Conservation (phyloP, 2,113 vertebrate genomes). For the Notothenia rossii region DNA sequence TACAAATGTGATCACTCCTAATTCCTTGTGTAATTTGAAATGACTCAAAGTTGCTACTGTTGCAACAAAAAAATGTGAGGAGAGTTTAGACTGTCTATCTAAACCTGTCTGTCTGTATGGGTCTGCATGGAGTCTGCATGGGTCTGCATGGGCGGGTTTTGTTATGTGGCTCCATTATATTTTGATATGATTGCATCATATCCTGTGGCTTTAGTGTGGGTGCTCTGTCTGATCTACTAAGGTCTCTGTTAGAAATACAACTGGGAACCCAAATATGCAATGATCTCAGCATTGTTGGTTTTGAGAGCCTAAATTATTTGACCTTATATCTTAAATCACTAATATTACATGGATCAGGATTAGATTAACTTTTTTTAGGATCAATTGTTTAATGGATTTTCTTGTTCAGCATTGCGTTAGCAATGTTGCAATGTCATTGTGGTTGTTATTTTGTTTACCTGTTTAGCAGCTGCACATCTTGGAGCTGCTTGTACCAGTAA, state of each 20-base stretch:
- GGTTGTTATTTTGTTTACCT: constrained; percentile 69
- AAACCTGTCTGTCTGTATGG: constrained; percentile 7
- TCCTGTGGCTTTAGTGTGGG: constrained; percentile 5
- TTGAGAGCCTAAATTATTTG: background rate
- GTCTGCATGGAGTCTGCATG: constrained; percentile 4
- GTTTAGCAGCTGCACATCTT: constrained; percentile 53
- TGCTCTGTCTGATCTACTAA: constrained; percentile 13
- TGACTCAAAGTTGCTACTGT: constrained; percentile 43
- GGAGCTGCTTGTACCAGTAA: constrained; percentile 65
- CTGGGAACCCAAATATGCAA: background rate
- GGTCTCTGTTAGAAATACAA: background rate
- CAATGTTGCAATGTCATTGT: background rate
- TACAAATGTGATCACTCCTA: constrained; percentile 62
- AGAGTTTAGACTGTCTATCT: constrained; percentile 17
- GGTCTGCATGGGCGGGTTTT: background rate
- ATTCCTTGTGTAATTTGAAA: constrained; percentile 47
- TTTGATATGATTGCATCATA: constrained; percentile 14
- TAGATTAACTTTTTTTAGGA: background rate
- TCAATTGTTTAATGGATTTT: background rate
- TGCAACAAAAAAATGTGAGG: constrained; percentile 37
- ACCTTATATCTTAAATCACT: background rate
- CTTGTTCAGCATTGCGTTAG: background rate
- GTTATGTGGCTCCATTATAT: background rate
- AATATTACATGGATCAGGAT: background rate
- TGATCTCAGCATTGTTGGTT: background rate